Base-by-base conservation (phyloP, 2,888 invertebrate species). In the Adineta ricciae region DNA sequence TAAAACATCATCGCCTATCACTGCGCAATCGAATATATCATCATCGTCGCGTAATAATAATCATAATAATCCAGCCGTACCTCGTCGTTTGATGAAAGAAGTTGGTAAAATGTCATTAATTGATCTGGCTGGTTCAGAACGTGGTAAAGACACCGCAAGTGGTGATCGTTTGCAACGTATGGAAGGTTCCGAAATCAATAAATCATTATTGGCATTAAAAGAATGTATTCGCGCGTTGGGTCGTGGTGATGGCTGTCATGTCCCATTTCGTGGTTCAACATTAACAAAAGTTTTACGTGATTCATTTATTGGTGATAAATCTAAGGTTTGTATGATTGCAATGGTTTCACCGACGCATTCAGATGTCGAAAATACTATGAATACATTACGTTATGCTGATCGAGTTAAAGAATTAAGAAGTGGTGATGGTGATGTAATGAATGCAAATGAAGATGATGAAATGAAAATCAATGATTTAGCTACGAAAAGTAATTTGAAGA, bases 51-150 rank as follows among this genome's bases (percentile, higher is more conserved):
- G 41, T 41, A 78, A 41, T 32, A 41, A 41, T 41, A 38, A 78
- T 41, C 41, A 41, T 78, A 64, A 64, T 64, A 64, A 64, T 64
- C 64, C 64, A 14, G 84, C 38, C 24, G 49, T 32, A 32, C 78
- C 32, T 73, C 52, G 38, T 86, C 89, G 89, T 52, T 49, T 41
- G 16, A 83, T 78, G 83, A 85, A 84, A 87, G 86, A 90, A 56
- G 94, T 96, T 92, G 99, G 99, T 83, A 99, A 99, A 92, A 98
- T 99, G 92, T 98, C 97, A 27, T 93, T 99, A 87, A 98, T 99
- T 90, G 99, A 99, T 88, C 88, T 92, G 88, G 92, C 92, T 83
- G 97, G 98, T 87, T 99, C 99, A 92, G 99, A 99, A 92, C 93
- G 99, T 88, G 99, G 99, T 86, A 98, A 97, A 49, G 99, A 99